These are phyloP conservation scores for Sula dactylatra DNA, from an alignment of 2,113 vertebrate species.

Conservation along the genomic window DNA sequence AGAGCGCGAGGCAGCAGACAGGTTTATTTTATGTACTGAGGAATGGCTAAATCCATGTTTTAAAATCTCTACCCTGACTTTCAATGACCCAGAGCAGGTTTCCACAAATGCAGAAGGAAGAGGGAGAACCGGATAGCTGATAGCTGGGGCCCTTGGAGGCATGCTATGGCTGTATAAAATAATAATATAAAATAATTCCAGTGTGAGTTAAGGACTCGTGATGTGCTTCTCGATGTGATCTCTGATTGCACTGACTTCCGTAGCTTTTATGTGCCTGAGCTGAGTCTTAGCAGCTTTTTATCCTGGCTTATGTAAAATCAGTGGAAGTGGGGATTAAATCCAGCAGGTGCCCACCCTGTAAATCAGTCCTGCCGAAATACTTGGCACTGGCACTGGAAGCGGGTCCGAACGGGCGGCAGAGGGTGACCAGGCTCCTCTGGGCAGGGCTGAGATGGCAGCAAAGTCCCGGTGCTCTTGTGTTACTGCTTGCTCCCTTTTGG, in stretches of 20 bases:
- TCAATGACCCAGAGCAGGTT: neutral
- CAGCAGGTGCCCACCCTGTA: neutral
- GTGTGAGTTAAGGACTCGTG: neutral
- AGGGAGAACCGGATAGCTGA: neutral
- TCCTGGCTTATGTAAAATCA: neutral
- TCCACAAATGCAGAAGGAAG: neutral
- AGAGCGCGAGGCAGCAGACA: neutral
- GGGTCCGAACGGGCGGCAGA: accelerated
- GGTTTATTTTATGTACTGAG: neutral
- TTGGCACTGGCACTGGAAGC: accelerated
- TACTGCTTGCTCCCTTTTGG: neutral
- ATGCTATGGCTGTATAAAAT: accelerated
- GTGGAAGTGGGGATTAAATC: neutral
- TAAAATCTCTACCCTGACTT: neutral
- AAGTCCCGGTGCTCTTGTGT: neutral
- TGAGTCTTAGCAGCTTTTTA: neutral
- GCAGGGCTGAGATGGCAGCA: neutral
- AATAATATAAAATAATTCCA: neutral
- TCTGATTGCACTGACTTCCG: accelerated
- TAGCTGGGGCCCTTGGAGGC: neutral
- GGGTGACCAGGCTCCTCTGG: neutral
- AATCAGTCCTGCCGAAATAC: neutral
- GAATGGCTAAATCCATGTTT: accelerated
- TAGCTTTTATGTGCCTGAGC: neutral
- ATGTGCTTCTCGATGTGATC: accelerated